Conservation (phyloP, 2,113 vertebrate genomes). For the Elanoides forficatus region DNA sequence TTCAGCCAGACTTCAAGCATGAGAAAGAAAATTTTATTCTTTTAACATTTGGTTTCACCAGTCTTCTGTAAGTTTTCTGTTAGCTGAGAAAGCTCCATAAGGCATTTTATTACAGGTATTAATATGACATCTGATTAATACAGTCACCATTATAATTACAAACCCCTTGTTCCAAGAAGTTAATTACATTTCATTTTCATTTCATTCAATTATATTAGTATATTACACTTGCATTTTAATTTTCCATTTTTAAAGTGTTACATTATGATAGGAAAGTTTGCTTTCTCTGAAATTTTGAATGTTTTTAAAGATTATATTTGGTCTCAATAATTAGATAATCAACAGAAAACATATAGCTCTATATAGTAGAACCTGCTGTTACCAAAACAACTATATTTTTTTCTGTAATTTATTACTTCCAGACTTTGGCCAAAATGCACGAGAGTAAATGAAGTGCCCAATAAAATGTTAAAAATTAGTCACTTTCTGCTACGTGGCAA, state of each 20-base stretch:
- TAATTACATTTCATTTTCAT: constrained; percentile 61
- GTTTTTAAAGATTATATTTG: constrained; percentile 47
- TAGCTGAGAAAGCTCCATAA: not conserved
- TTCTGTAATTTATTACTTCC: not conserved
- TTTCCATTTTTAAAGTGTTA: constrained; percentile 22
- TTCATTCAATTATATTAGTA: constrained; percentile 53
- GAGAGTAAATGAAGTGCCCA: not conserved
- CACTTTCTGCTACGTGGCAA: not conserved
- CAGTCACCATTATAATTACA: constrained; percentile 51
- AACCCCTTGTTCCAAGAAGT: constrained; percentile 48
- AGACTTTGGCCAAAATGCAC: not conserved
- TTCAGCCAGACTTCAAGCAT: not conserved
- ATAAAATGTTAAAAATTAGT: not conserved
- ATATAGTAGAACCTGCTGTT: not conserved
- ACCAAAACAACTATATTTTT: accelerated
- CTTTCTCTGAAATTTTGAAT: constrained; percentile 32
- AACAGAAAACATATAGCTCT: constrained; percentile 4
- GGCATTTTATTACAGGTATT: constrained; percentile 46
- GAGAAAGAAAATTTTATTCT: not conserved
- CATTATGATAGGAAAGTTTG: constrained; percentile 16
- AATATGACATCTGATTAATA: constrained; percentile 59
- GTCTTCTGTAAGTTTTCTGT: constrained; percentile 2
- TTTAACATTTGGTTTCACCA: not conserved
- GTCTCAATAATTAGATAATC: not conserved
- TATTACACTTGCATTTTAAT: constrained; percentile 56